Evolutionary conservation across 2,113 vertebrate species (phyloP).

Genomic region (Cervus canadensis): DNA sequence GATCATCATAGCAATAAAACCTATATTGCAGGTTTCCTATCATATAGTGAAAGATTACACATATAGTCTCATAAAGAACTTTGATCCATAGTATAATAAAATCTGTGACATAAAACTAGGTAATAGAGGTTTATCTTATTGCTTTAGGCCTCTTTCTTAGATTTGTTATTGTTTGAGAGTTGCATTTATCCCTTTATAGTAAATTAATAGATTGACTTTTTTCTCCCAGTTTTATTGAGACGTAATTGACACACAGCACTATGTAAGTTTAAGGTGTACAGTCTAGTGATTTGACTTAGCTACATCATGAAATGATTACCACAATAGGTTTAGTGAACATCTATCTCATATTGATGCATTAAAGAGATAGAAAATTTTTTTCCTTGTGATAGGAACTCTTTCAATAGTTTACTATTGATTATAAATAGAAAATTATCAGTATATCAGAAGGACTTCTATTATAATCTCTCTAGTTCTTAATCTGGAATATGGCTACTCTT

Average conservation of each 20-base stretch:
- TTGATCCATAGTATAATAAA: conserved; percentile 6
- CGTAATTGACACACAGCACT: background rate
- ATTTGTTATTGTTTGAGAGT: conserved; percentile 17
- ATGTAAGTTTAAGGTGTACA: background rate
- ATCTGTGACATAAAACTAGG: background rate
- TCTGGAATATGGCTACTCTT: background rate
- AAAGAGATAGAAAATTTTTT: background rate
- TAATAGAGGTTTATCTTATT: conserved; percentile 19
- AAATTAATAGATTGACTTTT: background rate
- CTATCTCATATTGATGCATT: background rate
- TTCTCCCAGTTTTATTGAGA: background rate
- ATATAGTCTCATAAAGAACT: conserved; percentile 6
- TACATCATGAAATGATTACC: background rate
- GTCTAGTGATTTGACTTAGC: background rate
- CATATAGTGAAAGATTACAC: background rate
- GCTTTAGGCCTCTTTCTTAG: background rate
- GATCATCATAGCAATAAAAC: background rate
- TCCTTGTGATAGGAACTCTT: background rate
- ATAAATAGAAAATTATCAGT: background rate
- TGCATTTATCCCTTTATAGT: background rate
- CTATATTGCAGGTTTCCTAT: background rate
- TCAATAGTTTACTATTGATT: background rate
- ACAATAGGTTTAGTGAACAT: background rate
- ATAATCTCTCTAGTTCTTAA: background rate
- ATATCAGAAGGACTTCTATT: conserved; percentile 21